Evolutionary conservation across 2,888 invertebrate species (phyloP).

Genomic region (Galerucella pusilla): DNA sequence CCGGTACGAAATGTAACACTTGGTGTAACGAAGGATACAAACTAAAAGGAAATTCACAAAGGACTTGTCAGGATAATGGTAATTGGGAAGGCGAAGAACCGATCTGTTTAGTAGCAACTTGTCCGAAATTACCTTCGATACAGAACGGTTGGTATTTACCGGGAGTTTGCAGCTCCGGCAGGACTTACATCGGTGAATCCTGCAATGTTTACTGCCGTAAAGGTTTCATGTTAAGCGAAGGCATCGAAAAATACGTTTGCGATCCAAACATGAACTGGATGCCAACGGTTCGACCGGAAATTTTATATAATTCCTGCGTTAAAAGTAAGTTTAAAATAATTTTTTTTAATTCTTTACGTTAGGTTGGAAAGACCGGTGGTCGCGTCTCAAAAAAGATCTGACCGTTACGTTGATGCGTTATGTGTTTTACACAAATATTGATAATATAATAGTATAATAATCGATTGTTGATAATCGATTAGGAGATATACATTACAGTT

Average conservation of each 20-base stretch:
- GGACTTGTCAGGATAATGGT: slow-evolving; percentile 67
- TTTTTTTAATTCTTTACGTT: too few species aligned
- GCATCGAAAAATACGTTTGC: slow-evolving; percentile 53
- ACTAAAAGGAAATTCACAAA: slow-evolving; percentile 67
- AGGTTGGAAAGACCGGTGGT: too few species aligned
- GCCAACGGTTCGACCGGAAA: slow-evolving; percentile 45
- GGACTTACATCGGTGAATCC: slow-evolving; percentile 64
- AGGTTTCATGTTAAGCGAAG: slow-evolving; percentile 63
- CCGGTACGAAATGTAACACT: slow-evolving; percentile 66
- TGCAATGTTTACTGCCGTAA: slow-evolving; percentile 67
- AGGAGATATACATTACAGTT: too few species aligned
- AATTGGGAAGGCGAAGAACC: slow-evolving; percentile 67
- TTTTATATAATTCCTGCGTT: slow-evolving; percentile 53
- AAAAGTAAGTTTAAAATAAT: slow-evolving; percentile 49
- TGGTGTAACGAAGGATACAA: slow-evolving; percentile 69
- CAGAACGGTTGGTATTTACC: slow-evolving; percentile 68
- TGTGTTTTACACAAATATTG: too few species aligned
- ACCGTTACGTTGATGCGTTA: too few species aligned
- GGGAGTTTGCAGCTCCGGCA: slow-evolving; percentile 66
- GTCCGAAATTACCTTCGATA: slow-evolving; percentile 66
- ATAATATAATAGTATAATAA: too few species aligned
- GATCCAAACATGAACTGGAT: slow-evolving; percentile 55
- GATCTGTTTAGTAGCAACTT: slow-evolving; percentile 67
- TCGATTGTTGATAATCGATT: too few species aligned
- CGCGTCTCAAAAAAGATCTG: too few species aligned